phyloP scores from a whole-genome alignment of 1,140 invertebrate species.

The Drosophila takahashii region DNA sequence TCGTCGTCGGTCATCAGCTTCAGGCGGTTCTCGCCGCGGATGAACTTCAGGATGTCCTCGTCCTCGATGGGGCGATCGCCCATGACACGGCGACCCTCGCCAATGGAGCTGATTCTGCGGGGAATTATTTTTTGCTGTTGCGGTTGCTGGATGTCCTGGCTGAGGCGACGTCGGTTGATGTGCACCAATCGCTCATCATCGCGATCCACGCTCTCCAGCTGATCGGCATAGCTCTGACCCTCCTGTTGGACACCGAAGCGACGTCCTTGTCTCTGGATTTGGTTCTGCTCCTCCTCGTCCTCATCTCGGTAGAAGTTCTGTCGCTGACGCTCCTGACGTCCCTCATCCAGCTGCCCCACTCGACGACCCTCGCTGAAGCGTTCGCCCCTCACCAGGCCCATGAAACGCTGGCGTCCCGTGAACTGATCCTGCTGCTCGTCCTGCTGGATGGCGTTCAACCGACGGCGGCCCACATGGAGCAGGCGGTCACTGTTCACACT shows the following conservation, averaged over 20 bases:
- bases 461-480: constrained; percentile 43
- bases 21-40: constrained; percentile 53
- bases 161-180: constrained; percentile 48
- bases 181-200: constrained; percentile 52
- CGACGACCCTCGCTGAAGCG: constrained; percentile 47
- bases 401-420: constrained; percentile 28
- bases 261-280: constrained; percentile 5
- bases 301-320: not conserved
- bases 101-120: constrained; percentile 39
- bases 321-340: not conserved
- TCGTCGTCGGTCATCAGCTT: constrained; percentile 47
- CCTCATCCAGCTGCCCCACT: constrained; percentile 24
- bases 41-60: constrained; percentile 55
- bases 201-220: constrained; percentile 44
- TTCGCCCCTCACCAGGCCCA: constrained; percentile 29
- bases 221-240: constrained; percentile 14
- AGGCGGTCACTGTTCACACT: constrained; percentile 49
- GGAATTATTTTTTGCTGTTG: constrained; percentile 14
- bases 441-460: constrained; percentile 28
- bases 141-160: constrained; percentile 20
- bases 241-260: constrained; percentile 1
- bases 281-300: constrained; percentile 4
- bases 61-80: constrained; percentile 33
- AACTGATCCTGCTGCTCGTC: constrained; percentile 9
- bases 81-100: constrained; percentile 52